A percentile compares a stretch with the other conserved stretches of the same genome.
These are phyloP conservation scores for Sesia apiformis DNA, from an alignment of 2,888 invertebrate genomes.

Conservation along the genomic window DNA sequence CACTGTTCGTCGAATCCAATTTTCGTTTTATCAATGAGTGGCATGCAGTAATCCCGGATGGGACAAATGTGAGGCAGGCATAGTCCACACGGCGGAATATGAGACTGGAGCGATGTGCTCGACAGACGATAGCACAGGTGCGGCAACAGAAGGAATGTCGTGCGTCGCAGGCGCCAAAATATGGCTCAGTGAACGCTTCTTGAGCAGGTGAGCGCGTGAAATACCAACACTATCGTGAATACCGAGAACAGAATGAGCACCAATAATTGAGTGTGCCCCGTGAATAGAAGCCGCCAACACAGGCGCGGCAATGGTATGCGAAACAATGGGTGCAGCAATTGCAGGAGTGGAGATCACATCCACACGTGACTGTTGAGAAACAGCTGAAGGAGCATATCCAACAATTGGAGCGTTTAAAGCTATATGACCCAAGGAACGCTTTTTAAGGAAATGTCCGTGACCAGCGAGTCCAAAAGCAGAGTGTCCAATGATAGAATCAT, in stretches of 20 bases:
- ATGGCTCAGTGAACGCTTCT: slow-evolving; percentile 41
- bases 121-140: slow-evolving; percentile 32
- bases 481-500: slow-evolving; percentile 18
- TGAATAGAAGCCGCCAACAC: slow-evolving; percentile 1
- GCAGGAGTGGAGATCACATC: slow-evolving; percentile 33
- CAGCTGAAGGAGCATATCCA: slow-evolving; percentile 31
- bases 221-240: slow-evolving; percentile 10
- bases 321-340: slow-evolving; percentile 18
- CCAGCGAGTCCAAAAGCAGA: slow-evolving; percentile 21
- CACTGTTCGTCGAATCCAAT: slow-evolving; percentile 40
- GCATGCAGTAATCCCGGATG: slow-evolving; percentile 24
- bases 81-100: slow-evolving; percentile 35
- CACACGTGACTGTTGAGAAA: slow-evolving; percentile 44
- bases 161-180: slow-evolving; percentile 26
- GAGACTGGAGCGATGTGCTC: slow-evolving; percentile 9
- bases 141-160: slow-evolving; percentile 33
- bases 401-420: slow-evolving; percentile 25
- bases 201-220: slow-evolving; percentile 30
- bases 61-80: slow-evolving; percentile 31
- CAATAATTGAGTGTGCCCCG: slow-evolving; percentile 1
- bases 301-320: slow-evolving; percentile 15
- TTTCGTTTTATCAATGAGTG: slow-evolving; percentile 38
- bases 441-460: slow-evolving; percentile 33
- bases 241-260: slow-evolving; percentile 6
- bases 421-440: slow-evolving; percentile 34